These are phyloP conservation scores for Oxyruncus cristatus DNA, from an alignment of 2,113 vertebrate species.

Conservation along the genomic window DNA sequence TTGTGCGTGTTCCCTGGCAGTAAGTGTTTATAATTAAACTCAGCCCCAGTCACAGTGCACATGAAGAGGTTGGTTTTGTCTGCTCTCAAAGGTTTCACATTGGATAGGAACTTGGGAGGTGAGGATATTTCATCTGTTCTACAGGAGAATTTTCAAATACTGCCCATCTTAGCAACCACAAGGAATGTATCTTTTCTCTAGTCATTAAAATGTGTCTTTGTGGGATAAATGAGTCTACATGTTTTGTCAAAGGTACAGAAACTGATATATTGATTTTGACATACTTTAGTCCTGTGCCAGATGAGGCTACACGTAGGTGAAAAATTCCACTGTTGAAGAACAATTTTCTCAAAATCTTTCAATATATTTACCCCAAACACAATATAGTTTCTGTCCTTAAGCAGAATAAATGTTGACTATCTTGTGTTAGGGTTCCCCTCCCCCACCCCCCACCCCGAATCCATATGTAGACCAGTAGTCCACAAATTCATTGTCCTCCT, in stretches of 20 bases:
- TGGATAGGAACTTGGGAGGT: background rate
- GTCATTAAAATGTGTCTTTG: background rate
- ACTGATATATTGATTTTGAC: background rate
- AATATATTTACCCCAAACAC: background rate
- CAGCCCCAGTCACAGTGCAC: background rate
- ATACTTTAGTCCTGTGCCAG: background rate
- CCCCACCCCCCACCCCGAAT: background rate
- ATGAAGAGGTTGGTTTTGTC: background rate
- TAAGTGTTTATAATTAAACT: background rate
- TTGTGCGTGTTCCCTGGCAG: background rate
- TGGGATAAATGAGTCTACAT: background rate
- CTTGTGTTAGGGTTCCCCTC: background rate
- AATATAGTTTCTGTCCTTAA: background rate
- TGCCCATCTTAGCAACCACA: background rate
- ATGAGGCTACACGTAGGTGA: background rate
- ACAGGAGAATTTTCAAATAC: background rate
- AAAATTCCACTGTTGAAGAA: background rate
- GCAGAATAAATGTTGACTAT: background rate
- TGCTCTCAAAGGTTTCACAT: background rate
- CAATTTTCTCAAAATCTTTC: background rate
- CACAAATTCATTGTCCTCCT: fast-evolving
- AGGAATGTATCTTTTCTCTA: background rate
- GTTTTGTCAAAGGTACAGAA: background rate
- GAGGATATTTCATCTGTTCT: background rate
- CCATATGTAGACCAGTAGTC: background rate